phyloP scores from a whole-genome alignment of 2,888 invertebrate genomes.

The Mantis religiosa region DNA sequence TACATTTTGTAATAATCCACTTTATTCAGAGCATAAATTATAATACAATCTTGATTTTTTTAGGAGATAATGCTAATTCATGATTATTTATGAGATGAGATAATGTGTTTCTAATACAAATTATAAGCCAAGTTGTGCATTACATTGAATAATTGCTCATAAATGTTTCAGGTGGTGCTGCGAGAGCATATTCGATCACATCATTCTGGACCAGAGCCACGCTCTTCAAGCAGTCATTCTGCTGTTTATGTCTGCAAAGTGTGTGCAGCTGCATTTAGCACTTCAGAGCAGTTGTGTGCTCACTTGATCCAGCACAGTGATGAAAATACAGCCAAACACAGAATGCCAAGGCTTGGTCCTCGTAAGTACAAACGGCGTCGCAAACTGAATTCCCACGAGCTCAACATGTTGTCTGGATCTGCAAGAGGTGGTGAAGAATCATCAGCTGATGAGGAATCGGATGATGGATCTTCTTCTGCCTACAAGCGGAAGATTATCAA shows the following conservation, averaged over 20 bases:
- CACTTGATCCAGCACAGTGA: slow-evolving; percentile 84
- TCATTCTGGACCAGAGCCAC: slow-evolving; percentile 76
- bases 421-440: slow-evolving; percentile 36
- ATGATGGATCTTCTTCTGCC: slow-evolving; percentile 41
- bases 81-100: no score
- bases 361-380: slow-evolving; percentile 77
- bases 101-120: background rate
- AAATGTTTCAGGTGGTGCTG: slow-evolving; percentile 58
- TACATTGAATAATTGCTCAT: no score
- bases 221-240: slow-evolving; percentile 56
- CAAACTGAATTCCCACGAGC: slow-evolving; percentile 64
- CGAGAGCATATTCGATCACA: slow-evolving; percentile 82
- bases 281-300: slow-evolving; percentile 71
- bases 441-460: slow-evolving; percentile 36
- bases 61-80: no score
- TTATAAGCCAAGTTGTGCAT: background rate
- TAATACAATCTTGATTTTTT: no score
- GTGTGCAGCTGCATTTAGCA: slow-evolving; percentile 64
- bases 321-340: slow-evolving; percentile 74
- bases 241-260: slow-evolving; percentile 72
- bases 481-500: slow-evolving; percentile 40
- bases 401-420: slow-evolving; percentile 37
- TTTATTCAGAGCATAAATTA: no score
- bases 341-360: slow-evolving; percentile 73
- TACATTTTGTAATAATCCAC: no score